phyloP scores from a whole-genome alignment of 2,113 vertebrate species.

The Peromyscus polionotus region DNA sequence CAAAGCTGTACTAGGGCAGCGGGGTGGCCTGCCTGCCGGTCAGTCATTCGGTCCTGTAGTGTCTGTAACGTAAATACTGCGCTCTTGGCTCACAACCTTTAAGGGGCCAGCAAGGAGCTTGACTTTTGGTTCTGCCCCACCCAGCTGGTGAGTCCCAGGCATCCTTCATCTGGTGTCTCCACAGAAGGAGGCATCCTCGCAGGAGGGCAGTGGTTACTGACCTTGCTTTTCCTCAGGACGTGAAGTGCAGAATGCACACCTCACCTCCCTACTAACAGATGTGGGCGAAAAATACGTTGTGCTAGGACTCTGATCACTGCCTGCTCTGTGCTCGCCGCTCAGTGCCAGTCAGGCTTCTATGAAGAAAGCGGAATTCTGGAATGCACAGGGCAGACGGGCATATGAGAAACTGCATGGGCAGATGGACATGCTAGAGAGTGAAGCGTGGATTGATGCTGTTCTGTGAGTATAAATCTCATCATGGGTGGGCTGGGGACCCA shows the following conservation, averaged over 20 bases:
- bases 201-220: neutral
- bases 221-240: too few species aligned
- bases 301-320: neutral
- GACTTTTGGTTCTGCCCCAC: neutral
- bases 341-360: neutral
- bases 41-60: neutral
- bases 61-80: fast-evolving
- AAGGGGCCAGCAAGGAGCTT: too few species aligned
- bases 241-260: neutral
- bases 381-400: neutral
- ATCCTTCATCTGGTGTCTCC: neutral
- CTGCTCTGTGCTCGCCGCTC: neutral
- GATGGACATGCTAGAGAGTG: neutral
- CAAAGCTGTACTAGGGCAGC: neutral
- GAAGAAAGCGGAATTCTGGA: neutral
- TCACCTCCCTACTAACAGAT: neutral
- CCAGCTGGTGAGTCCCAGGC: neutral
- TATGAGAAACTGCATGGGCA: neutral
- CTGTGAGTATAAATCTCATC: neutral
- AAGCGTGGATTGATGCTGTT: neutral
- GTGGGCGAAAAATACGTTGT: neutral
- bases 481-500: neutral
- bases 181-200: neutral
- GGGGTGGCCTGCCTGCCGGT: neutral
- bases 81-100: fast-evolving